Conservation (phyloP, 2,797 vertebrate genomes). For the Dipus sagitta region DNA sequence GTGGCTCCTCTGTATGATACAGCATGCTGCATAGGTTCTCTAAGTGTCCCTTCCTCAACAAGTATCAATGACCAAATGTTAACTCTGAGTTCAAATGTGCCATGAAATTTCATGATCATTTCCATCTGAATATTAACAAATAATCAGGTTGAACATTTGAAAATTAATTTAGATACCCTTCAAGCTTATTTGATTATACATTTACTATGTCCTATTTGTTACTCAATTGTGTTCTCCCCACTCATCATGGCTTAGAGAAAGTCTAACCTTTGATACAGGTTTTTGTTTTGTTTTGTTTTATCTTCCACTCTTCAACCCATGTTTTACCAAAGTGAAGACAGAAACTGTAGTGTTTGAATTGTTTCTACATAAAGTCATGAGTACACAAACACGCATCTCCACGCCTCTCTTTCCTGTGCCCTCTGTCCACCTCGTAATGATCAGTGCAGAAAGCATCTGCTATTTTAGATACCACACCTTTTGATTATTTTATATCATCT, state of each 20-base stretch:
- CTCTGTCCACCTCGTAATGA: not conserved
- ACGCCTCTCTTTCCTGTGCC: not conserved
- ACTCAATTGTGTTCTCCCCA: not conserved
- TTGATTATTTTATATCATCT: not conserved
- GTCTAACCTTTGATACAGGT: not conserved
- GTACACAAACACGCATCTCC: not conserved
- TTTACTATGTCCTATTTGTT: not conserved
- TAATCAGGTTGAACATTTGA: conserved; percentile 24
- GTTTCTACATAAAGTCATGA: not conserved
- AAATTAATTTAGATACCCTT: not conserved
- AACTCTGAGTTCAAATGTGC: not conserved
- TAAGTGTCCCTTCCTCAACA: not conserved
- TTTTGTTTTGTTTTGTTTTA: not conserved
- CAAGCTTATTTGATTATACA: not conserved
- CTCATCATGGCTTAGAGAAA: not conserved
- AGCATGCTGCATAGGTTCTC: rapidly evolving
- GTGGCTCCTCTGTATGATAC: rapidly evolving
- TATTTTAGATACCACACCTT: not conserved
- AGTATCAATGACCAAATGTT: not conserved
- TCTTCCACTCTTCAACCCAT: not conserved
- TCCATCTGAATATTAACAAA: conserved; percentile 8
- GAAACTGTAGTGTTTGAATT: not conserved
- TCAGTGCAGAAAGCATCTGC: not conserved
- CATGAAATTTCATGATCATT: not conserved
- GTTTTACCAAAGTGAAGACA: conserved; percentile 1